These are phyloP conservation scores for Acanthisitta chloris DNA, from an alignment of 2,113 vertebrate species.

Conservation along the genomic window DNA sequence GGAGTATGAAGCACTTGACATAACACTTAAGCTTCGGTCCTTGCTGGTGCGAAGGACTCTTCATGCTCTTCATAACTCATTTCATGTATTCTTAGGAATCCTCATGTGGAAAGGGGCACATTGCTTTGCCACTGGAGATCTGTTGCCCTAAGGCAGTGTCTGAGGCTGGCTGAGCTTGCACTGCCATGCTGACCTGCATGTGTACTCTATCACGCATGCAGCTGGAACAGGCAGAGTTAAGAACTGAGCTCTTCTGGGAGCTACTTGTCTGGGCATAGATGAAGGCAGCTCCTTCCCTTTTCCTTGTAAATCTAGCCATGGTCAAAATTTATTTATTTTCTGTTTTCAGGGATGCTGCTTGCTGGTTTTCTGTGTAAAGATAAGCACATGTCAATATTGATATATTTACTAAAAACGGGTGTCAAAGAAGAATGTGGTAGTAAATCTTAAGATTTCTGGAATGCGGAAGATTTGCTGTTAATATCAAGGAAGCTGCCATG, in stretches of 20 bases:
- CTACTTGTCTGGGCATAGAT: neutral
- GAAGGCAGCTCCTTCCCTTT: neutral
- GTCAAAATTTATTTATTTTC: neutral
- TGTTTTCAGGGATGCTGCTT: neutral
- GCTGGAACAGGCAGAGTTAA: neutral
- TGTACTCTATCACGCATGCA: rapidly evolving
- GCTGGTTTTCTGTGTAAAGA: neutral
- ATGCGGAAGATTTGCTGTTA: neutral
- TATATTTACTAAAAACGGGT: neutral
- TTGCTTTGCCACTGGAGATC: neutral
- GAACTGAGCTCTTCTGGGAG: rapidly evolving
- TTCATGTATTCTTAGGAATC: neutral
- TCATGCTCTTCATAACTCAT: neutral
- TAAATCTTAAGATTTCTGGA: neutral
- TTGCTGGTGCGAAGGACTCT: neutral
- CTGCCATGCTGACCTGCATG: neutral
- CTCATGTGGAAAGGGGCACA: neutral
- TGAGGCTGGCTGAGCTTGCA: neutral
- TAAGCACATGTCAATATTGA: neutral
- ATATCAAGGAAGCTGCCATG: neutral
- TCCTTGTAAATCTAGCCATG: neutral
- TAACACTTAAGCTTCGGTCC: neutral
- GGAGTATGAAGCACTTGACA: neutral
- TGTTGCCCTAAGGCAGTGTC: neutral
- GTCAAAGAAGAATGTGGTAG: neutral